Conservation (phyloP, 2,113 vertebrate species). For the Neolamprologus modestus region DNA sequence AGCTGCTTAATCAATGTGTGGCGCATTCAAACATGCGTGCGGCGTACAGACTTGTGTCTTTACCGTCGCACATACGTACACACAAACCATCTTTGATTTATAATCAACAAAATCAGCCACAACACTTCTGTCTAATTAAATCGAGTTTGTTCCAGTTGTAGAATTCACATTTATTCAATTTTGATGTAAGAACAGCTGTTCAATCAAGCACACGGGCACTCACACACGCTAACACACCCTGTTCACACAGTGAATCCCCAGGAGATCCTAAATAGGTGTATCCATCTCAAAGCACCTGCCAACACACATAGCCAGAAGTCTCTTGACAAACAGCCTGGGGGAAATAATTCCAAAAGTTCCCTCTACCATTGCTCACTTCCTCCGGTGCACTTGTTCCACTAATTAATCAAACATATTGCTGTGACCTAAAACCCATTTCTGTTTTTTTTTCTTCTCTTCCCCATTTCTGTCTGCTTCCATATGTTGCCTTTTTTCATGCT, state of each 20-base stretch:
- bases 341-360: slow-evolving; percentile 26
- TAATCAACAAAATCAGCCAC: slow-evolving; percentile 54
- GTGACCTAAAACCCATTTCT: neutral
- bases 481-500: neutral
- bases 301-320: slow-evolving; percentile 25
- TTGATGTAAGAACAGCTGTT: slow-evolving; percentile 56
- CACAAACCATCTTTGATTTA: slow-evolving; percentile 35
- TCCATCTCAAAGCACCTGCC: slow-evolving; percentile 42
- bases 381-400: neutral
- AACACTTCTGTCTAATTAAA: slow-evolving; percentile 59
- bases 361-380: neutral
- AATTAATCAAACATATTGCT: slow-evolving; percentile 24
- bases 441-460: neutral
- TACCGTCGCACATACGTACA: neutral
- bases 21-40: neutral
- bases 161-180: slow-evolving; percentile 52
- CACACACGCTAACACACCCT: neutral
- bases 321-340: slow-evolving; percentile 24
- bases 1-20: slow-evolving; percentile 46
- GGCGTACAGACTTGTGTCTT: neutral
- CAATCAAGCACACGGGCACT: slow-evolving; percentile 28
- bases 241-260: slow-evolving; percentile 13
- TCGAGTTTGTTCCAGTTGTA: slow-evolving; percentile 59
- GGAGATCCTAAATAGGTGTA: slow-evolving; percentile 41
- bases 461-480: neutral